Evolutionary conservation across 2,888 invertebrate species (phyloP), one percentile per base, ranked within the genome.

Genomic region (Epinotia ramella): DNA sequence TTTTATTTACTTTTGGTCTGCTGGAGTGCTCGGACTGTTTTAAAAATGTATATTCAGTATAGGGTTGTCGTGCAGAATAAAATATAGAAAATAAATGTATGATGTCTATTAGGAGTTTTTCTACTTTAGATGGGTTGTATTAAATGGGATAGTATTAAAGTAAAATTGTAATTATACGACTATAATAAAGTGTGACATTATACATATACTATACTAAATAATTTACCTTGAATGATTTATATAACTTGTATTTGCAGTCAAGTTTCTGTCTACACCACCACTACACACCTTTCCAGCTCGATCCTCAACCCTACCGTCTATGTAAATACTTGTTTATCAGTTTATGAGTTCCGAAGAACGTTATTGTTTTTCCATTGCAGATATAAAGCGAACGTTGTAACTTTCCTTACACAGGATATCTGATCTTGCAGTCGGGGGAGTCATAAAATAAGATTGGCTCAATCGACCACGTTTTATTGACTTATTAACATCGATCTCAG

Each of bases 391-490:
- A 80, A 84, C 84, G 84, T 85, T 84, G 86, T 83, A 88, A 88
- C 83, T 88, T 88, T 89, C 83, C 83, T 82, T 84, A 81, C 53
- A 65, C 64, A 67, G 73, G 70, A 66, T 83, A 85, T 85, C 88
- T 90, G 90, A 90, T 88, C 87, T 81, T 84, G 87, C 86, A 86
- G 87, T 83, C 90, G 77, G 84, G 91, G 89, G 91, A 89, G 87
- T 90, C 91, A 84, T 92, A 92, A 92, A 92, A 88, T 86, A 88
- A 91, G 92, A 92, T 92, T 92, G 91, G 88, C 84, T 86, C 90
- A 89, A 91, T 91, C 90, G 90, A 85, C 87, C 87, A 85, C 87
- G 88, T 86, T 92, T 92, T 91, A 91, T 90, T 89, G 91, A 91
- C 91, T 91, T 92, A 92, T 92, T 92, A 91, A 91, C 79, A 92